Evolutionary conservation across 2,888 invertebrate genomes (phyloP), one percentile per base, ranked within the genome.

Genomic region (Leptinotarsa juncta): DNA sequence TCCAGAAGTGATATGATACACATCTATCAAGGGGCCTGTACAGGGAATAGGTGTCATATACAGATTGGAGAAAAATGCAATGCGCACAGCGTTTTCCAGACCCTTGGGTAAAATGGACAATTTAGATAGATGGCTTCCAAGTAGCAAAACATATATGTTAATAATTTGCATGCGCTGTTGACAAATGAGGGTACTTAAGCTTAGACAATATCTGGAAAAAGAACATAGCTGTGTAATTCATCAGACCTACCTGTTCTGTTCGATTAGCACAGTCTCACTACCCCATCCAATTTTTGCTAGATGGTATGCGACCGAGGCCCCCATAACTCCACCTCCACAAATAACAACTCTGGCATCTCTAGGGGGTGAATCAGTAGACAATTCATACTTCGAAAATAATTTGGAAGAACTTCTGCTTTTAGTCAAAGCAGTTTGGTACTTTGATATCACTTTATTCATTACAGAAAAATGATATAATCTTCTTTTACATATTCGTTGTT

Each of bases 311-410:
- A 97, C 95, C 3, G 97, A 95, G 14, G 95, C 94, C 4, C 97
- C 97, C 91, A 96, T 94, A 62, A 97, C 93, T 32, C 97, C 97
- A 18, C 97, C 97, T 3, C 97, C 97, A 87, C 97, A 97, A 84
- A 97, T 93, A 62, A 96, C 95, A 62, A 96, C 96, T 83, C 91
- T 91, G 0, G 94, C 90, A 83, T 92, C 89, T 62, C 86, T 85
- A 5, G 92, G 92, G 74, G 88, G 87, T 53, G 77, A 66, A 12
- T 72, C 66, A 70, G 65, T 42, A 14, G 73, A 62, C 20, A 65
- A 20, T 42, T 69, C 69, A 23, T 53, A 51, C 23, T 62, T 65
- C n/a, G 18, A 60, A 16, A 73, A 67, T 51, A 69, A 74, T 18
- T 70, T 68, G 23, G 26, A 75, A 48, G 67, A 60, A 14, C 55